Evolutionary conservation across 1,140 invertebrate species (phyloP), one percentile per base, ranked within the genome.

Genomic region (Aphaenogaster ashmeadi): DNA sequence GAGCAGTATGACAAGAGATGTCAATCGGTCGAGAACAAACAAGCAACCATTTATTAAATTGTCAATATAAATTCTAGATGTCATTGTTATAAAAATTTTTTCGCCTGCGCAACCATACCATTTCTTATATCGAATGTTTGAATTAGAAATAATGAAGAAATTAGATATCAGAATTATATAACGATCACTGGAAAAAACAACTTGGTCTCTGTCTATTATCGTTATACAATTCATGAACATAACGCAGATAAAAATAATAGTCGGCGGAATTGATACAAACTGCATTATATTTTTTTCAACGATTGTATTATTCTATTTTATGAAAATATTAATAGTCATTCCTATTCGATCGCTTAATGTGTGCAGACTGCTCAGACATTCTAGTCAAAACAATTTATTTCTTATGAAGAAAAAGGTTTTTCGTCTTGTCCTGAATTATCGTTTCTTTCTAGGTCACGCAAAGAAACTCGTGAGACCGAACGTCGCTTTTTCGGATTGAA

Each of bases 401-500:
- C 0, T 18, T 5, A 13, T 11, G 11, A 38, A 15, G 11, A 44
- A 67, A 52, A n/a, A 38, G 33, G 8, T 47, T 27, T 18, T 47
- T 54, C 36, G n/a, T 18, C 64, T 21, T 36, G 18, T 21, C n/a
- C 11, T 41, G 36, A 79, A 69, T 79, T 79, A 78, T 58, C 58
- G 8, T 27, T 66, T 15, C 2, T 81, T 79, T 87, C 69, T 64
- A 11, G 5, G 33, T 47, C 44, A 11, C 7, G 33, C n/a, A 6
- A 36, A 21, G 21, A 56, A 60, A 36, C 15, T 33, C 4, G 18
- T 41, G 18, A 27, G 33, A 56, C 4, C 27, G 36, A 69, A 50
- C 41, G 60, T 8, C 54, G 77, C 47, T 87, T 87, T 91, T 91
- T 69, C 8, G 54, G 18, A 44, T 58, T 66, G 89, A 91, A 87